Base-by-base conservation (phyloP, 2,888 invertebrate species). In the Pheosia gnoma region DNA sequence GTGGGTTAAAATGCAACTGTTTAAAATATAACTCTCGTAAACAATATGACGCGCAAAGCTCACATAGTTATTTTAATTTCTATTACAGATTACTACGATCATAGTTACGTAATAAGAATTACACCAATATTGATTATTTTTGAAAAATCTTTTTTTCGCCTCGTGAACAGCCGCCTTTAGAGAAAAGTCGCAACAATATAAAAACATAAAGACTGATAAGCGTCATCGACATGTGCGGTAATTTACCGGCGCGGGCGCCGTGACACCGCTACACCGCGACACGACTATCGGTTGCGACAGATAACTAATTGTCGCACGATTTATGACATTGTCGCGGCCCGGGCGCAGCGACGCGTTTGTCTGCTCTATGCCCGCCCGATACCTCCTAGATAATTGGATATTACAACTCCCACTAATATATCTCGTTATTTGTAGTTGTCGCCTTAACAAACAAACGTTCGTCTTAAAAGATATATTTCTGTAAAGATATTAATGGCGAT, bases 301-400 rank as follows among this genome's bases (percentile, higher is more conserved):
- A 67, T 68, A 69, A 74, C 77, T 74, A 74, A 74, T 75, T 69
- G 72, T 74, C 64, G 62, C 61, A 74, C 63, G 77, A 74, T 77
- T 77, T 77, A 77, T 65, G 51, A 65, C 60, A 49, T 41, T 45
- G 36, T 11, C 57, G 59, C 52, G 25, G 55, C 52, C 61, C 57
- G 56, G 57, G 43, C 52, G 62, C 57, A 43, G 57, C 36, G 59
- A 58, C 57, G 62, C 55, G 61, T 64, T 66, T 60, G 58, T 73
- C 75, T 61, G 58, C 64, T 59, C 61, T 70, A 62, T 59, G 77
- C 63, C 65, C 61, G 66, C 69, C 55, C 37, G 61, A 62, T 74
- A 77, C 69, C 75, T 65, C 57, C 38, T 56, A 67, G 65, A 74
- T 75, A 75, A 75, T 75, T 75, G 72, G 72, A 56, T 57, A 57